Evolutionary conservation across 2,113 vertebrate species (phyloP), one percentile per base, ranked within the genome.

Genomic region (Mesoclemmys tuberculata): DNA sequence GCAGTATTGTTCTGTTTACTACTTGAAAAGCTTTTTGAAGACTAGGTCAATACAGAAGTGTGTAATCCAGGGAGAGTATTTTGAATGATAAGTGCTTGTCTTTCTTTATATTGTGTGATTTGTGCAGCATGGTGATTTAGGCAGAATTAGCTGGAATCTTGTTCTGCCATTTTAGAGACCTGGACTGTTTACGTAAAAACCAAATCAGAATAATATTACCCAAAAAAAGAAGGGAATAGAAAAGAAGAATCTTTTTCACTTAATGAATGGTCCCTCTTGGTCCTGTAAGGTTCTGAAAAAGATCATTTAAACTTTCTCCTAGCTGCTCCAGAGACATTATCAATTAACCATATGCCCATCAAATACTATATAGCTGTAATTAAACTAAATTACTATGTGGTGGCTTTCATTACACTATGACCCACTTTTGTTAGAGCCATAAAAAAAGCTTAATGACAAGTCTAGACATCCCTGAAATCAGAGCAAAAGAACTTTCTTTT

Each of bases 381-480:
- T 94, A 97, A 97, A 94, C 85, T 77, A 95, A 97, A 97, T 97
- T 94, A 85, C 93, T 89, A 41, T 94, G 81, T 82, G 88, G 84
- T 92, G 84, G 87, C 82, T 98, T 96, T 97, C 93, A 93, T 97
- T 98, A 96, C 82, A 91, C 87, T 96, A 51, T 87, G 90, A 90
- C 90, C 95, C 78, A 52, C 61, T 96, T 96, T 94, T 96, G 81
- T 95, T 88, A 97, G 71, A 77, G 49, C 90, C 94, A 85, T 85
- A 85, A 51, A 93, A 95, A 91, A 58, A 93, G 14, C 93, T 97
- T 97, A 97, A 97, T 98, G 97, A 84, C 46, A 94, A 92, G 97
- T 96, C 97, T 97, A 97, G 97, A 97, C 90, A 5, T 75, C 90
- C 83, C 49, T 97, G 89, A 96, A 98, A 96, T 89, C 81, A 83